phyloP scores from a whole-genome alignment of 2,797 vertebrate species.

The Protosalanx chinensis region DNA sequence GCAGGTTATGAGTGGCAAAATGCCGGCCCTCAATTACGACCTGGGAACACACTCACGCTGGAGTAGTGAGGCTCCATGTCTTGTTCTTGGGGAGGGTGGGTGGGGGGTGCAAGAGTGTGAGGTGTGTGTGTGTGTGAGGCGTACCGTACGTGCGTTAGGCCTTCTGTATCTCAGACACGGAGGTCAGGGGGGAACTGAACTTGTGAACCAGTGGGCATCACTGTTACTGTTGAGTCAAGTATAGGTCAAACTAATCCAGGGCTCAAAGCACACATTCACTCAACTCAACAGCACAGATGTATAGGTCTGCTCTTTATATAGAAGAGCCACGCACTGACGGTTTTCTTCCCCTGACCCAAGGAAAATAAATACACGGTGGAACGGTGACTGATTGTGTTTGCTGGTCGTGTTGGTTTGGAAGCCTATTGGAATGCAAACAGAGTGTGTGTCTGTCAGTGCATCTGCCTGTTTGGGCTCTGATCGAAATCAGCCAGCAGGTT shows the following conservation, averaged over 20 bases:
- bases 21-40: constrained; percentile 56
- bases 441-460: too few relatives aligned
- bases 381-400: neutral
- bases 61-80: constrained; percentile 1
- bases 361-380: constrained; percentile 8
- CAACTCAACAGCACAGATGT: constrained; percentile 53
- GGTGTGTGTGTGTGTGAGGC: neutral
- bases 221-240: constrained; percentile 61
- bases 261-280: constrained; percentile 54
- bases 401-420: neutral
- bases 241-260: constrained; percentile 64
- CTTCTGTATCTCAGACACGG: constrained; percentile 36
- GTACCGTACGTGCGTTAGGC: constrained; percentile 5
- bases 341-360: constrained; percentile 4
- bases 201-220: constrained; percentile 53
- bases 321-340: constrained; percentile 4
- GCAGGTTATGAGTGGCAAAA: constrained; percentile 56
- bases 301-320: constrained; percentile 52
- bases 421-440: neutral
- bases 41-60: constrained; percentile 36
- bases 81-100: constrained; percentile 12
- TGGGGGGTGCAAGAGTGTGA: neutral
- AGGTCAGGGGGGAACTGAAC: constrained; percentile 54
- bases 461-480: neutral
- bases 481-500: neutral